Evolutionary conservation across 2,113 vertebrate species (phyloP).

Genomic region (Hipposideros armiger): DNA sequence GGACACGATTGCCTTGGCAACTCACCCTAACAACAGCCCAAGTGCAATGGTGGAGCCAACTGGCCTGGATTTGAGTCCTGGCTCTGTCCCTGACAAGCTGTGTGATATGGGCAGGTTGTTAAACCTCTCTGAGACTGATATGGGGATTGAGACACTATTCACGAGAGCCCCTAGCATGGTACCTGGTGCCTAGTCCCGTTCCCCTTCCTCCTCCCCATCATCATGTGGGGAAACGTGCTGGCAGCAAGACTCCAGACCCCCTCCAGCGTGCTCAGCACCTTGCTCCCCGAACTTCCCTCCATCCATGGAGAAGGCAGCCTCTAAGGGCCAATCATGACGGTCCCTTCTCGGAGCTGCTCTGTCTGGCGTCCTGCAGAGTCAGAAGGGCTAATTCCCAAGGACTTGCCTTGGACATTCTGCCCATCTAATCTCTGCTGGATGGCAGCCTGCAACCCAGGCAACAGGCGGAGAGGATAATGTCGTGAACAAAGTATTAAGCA

Average conservation of each 20-base stretch:
- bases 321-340: fast-evolving
- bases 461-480: fast-evolving
- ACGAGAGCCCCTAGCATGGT: fast-evolving
- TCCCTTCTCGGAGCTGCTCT: background rate
- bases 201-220: background rate
- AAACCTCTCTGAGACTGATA: background rate
- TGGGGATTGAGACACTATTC: fast-evolving
- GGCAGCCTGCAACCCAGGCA: background rate
- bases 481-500: fast-evolving
- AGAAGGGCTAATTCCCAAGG: background rate
- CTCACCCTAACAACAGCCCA: background rate
- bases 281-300: fast-evolving
- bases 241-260: background rate
- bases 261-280: fast-evolving
- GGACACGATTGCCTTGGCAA: background rate
- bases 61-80: background rate
- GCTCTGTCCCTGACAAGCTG: background rate
- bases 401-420: background rate
- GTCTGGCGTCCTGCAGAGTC: background rate
- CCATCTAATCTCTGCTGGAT: fast-evolving
- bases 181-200: fast-evolving
- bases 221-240: fast-evolving
- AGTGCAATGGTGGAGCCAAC: fast-evolving
- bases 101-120: background rate
- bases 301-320: background rate